These are phyloP conservation scores for Tangara arthus DNA, from an alignment of 2,797 vertebrate genomes.

Conservation along the genomic window DNA sequence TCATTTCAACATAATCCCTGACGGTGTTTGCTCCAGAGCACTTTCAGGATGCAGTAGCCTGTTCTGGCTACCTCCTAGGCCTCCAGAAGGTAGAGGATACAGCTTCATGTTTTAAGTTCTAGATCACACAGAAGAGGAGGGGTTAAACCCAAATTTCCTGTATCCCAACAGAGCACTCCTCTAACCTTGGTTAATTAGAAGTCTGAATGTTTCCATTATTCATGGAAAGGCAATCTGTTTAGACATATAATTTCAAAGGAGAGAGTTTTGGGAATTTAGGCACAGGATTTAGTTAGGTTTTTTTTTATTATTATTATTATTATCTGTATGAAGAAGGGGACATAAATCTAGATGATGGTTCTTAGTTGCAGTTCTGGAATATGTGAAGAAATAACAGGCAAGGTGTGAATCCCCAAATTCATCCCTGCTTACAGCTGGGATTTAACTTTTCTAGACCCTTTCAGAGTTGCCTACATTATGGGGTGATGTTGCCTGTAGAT, in stretches of 20 bases:
- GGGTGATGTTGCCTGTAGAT: not conserved
- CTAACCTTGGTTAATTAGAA: not conserved
- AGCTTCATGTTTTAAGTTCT: not conserved
- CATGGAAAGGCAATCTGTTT: not conserved
- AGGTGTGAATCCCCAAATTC: not conserved
- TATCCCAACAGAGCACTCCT: not conserved
- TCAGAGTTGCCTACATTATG: not conserved
- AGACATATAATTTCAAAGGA: not conserved
- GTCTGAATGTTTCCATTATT: not conserved
- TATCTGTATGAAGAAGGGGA: not conserved
- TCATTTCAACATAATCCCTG: not conserved
- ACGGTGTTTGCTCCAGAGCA: not conserved
- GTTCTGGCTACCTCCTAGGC: not conserved
- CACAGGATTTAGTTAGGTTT: rapidly evolving
- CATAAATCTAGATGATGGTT: not conserved
- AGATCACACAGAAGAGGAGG: not conserved
- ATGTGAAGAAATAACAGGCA: not conserved
- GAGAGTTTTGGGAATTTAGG: not conserved
- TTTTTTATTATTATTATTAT: not conserved
- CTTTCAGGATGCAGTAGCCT: not conserved
- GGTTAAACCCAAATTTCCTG: not conserved
- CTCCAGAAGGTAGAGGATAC: not conserved
- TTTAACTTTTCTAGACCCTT: not conserved
- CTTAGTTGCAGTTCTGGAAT: not conserved
- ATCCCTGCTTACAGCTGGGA: not conserved